Percentiles rank a stretch among this genome's conserved stretches.
These are phyloP conservation scores for Apodemia hepburni DNA, from an alignment of 2,888 invertebrate genomes.

Conservation along the genomic window DNA sequence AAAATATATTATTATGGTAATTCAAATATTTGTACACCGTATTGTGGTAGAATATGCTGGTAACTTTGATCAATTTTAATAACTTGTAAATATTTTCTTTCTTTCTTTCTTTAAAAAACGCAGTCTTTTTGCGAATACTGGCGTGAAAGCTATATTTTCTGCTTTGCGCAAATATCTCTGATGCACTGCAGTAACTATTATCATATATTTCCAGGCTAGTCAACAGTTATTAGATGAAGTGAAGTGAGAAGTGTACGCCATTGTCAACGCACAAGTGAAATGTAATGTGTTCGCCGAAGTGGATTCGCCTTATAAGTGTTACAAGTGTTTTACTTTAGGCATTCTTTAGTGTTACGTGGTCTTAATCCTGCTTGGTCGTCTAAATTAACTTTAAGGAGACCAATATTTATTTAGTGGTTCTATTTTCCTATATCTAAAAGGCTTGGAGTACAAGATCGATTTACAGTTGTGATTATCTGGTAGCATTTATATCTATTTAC, in stretches of 20 bases:
- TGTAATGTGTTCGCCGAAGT: slow-evolving; percentile 10
- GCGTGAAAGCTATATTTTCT: too few species aligned
- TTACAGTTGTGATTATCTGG: not conserved
- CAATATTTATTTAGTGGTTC: not conserved
- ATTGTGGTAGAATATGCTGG: too few species aligned
- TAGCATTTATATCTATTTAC: not conserved
- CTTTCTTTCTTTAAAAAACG: too few species aligned
- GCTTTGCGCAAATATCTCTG: too few species aligned
- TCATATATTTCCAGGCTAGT: not conserved
- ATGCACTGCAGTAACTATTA: too few species aligned
- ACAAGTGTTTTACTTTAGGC: slow-evolving; percentile 2
- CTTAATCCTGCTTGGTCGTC: too few species aligned
- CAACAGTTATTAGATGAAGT: not conserved
- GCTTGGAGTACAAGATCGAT: slow-evolving; percentile 1
- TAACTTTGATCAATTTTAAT: too few species aligned
- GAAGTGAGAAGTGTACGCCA: not conserved
- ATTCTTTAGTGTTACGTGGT: not conserved
- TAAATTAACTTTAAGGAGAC: not conserved
- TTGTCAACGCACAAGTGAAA: slow-evolving; percentile 7
- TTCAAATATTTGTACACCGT: too few species aligned
- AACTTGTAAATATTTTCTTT: too few species aligned
- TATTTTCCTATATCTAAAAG: slow-evolving; percentile 4
- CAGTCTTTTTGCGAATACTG: too few species aligned
- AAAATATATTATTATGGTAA: too few species aligned
- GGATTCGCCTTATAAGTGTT: slow-evolving; percentile 14